These are phyloP conservation scores for Drosophila multiciliata DNA, from an alignment of 2,888 invertebrate genomes.

Conservation along the genomic window DNA sequence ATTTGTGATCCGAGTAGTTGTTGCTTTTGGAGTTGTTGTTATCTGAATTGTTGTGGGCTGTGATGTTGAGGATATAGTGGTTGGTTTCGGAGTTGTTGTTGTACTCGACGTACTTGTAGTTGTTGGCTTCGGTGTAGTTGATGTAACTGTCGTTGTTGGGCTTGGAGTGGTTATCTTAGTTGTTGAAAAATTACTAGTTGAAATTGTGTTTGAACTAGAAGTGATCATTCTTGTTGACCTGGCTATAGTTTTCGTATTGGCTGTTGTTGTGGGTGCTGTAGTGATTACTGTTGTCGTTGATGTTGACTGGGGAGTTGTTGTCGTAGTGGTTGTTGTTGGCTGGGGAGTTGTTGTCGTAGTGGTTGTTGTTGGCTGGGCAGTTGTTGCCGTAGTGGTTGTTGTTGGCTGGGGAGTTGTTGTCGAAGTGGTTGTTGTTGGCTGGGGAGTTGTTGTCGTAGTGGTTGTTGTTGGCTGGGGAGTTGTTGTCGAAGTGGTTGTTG, in stretches of 20 bases:
- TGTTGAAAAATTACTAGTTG: not conserved
- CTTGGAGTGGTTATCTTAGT: not conserved
- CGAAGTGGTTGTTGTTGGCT: constrained; percentile 15
- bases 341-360: constrained; percentile 14
- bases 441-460: not conserved
- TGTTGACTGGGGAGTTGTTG: not conserved
- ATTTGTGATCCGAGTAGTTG: not conserved
- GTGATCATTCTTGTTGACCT: constrained; percentile 3
- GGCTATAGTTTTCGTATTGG: not conserved
- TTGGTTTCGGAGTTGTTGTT: constrained; percentile 8
- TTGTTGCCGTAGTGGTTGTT: constrained; percentile 19
- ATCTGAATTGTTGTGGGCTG: not conserved
- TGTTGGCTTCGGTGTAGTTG: not conserved
- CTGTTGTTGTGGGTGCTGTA: constrained; percentile 13
- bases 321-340: constrained; percentile 11
- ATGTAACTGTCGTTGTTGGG: constrained; percentile 10
- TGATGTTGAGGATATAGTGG: not conserved
- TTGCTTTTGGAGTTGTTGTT: not conserved
- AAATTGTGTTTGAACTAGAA: not conserved
- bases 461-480: not conserved
- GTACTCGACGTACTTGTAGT: constrained; percentile 4
- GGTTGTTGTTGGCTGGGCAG: not conserved
- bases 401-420: not conserved
- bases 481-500: constrained; percentile 10
- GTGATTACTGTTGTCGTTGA: constrained; percentile 1